phyloP scores from a whole-genome alignment of 2,888 invertebrate species.

The Gastrophysa polygoni region DNA sequence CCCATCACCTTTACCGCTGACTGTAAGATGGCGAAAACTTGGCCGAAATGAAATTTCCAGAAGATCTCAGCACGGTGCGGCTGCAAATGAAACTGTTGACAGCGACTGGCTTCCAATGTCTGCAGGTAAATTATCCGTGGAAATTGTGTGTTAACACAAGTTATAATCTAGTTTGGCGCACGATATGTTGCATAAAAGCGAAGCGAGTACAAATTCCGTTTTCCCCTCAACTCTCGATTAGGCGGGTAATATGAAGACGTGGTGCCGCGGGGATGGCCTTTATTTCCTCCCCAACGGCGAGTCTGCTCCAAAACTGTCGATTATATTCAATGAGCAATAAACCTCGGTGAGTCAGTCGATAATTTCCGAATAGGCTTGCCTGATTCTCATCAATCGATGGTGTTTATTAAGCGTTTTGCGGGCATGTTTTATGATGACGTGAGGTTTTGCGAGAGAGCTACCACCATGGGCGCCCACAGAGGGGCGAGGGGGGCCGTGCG shows the following conservation, averaged over 20 bases:
- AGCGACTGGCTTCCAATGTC: neutral
- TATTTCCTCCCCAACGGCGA: slow-evolving; percentile 2
- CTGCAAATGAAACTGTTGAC: slow-evolving; percentile 1
- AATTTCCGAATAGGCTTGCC: slow-evolving; percentile 7
- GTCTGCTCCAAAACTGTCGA: slow-evolving; percentile 20
- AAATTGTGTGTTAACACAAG: slow-evolving; percentile 17
- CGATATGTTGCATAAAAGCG: slow-evolving; percentile 18
- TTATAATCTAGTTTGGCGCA: slow-evolving; percentile 18
- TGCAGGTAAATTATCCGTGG: slow-evolving; percentile 12
- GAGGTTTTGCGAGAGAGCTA: no score
- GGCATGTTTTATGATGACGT: no score
- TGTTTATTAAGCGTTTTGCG: no score
- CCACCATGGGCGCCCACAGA: no score
- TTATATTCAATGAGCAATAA: slow-evolving; percentile 19
- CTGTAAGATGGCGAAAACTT: neutral
- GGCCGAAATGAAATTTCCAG: no score
- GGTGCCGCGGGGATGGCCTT: slow-evolving; percentile 15
- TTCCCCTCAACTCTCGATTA: slow-evolving; percentile 19
- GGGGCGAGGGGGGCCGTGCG: no score
- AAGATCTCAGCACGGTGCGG: neutral
- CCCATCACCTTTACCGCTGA: no score
- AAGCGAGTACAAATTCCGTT: slow-evolving; percentile 14
- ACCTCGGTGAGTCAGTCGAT: slow-evolving; percentile 6
- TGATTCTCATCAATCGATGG: no score
- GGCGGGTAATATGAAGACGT: slow-evolving; percentile 23